Evolutionary conservation across 1,140 invertebrate species (phyloP).

Genomic region (Diploscapter pachys): DNA sequence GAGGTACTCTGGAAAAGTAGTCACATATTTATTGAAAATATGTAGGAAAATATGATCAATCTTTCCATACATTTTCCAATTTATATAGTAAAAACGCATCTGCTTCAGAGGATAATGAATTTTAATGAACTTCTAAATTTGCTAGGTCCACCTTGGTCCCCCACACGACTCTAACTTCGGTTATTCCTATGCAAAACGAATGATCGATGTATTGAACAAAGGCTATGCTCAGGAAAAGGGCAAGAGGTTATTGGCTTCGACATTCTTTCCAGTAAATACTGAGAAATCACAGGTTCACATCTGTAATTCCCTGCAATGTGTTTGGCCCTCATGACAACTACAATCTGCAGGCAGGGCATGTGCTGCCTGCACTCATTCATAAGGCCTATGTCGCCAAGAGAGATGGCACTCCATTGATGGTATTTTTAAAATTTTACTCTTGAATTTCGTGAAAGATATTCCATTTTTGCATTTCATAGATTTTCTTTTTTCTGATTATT

Average conservation of each 20-base stretch:
- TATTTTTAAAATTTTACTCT: no score
- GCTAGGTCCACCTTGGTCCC: slow-evolving; percentile 85
- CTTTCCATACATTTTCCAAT: neutral
- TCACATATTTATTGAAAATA: no score
- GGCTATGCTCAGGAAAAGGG: slow-evolving; percentile 55
- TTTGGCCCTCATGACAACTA: slow-evolving; percentile 95
- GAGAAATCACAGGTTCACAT: slow-evolving; percentile 69
- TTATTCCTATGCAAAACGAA: slow-evolving; percentile 94
- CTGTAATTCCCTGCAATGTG: slow-evolving; percentile 95
- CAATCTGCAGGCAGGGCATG: slow-evolving; percentile 73
- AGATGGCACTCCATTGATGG: slow-evolving; percentile 49
- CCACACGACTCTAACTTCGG: slow-evolving; percentile 97
- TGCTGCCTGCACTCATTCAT: slow-evolving; percentile 85
- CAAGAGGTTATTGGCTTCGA: slow-evolving; percentile 39
- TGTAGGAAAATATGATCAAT: no score
- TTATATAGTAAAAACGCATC: slow-evolving; percentile 17
- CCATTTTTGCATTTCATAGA: neutral
- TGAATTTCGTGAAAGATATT: slow-evolving; percentile 35
- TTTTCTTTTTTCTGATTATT: neutral
- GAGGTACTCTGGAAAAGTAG: no score
- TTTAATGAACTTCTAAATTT: no score
- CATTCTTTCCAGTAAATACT: slow-evolving; percentile 66
- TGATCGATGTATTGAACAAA: slow-evolving; percentile 90
- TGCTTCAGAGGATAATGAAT: no score
- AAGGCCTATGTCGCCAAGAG: slow-evolving; percentile 67